phyloP scores from a whole-genome alignment of 2,888 invertebrate species.

The Tetropium fuscum region DNA sequence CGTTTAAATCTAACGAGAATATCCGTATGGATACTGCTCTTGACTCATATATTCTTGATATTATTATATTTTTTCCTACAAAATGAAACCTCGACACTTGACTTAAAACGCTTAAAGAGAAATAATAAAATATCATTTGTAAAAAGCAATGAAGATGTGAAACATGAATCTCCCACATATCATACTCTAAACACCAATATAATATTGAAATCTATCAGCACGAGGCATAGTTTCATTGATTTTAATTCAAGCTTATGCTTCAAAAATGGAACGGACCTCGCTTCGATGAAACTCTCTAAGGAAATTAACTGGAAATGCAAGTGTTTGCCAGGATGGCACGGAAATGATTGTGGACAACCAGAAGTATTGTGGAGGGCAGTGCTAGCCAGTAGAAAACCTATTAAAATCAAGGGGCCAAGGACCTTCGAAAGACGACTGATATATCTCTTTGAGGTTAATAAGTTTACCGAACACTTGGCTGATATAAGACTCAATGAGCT shows the following conservation, averaged over 20 bases:
- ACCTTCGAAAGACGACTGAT: constrained; percentile 68
- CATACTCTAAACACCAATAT: constrained; percentile 54
- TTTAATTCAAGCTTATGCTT: constrained; percentile 65
- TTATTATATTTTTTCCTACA: constrained; percentile 59
- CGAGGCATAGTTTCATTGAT: constrained; percentile 57
- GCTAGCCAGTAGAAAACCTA: constrained; percentile 69
- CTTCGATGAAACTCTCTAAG: constrained; percentile 59
- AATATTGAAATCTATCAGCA: constrained; percentile 50
- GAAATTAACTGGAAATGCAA: constrained; percentile 67
- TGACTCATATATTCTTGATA: constrained; percentile 60
- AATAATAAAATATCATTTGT: constrained; percentile 43
- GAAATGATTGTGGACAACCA: constrained; percentile 74
- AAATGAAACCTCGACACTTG: constrained; percentile 40
- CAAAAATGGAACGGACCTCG: constrained; percentile 63
- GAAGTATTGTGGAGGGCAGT: constrained; percentile 76
- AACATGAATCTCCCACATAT: constrained; percentile 53
- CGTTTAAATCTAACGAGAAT: constrained; percentile 58
- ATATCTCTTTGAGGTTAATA: constrained; percentile 69
- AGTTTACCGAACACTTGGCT: constrained; percentile 69
- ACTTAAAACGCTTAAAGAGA: no score
- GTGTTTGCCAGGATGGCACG: constrained; percentile 75
- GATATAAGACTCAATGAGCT: constrained; percentile 74
- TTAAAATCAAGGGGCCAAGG: constrained; percentile 65
- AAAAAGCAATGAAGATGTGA: constrained; percentile 30
- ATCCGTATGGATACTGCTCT: constrained; percentile 60